Evolutionary conservation across 2,113 vertebrate species (phyloP), one percentile per base, ranked within the genome.

Genomic region (Planiliza haematocheilus): DNA sequence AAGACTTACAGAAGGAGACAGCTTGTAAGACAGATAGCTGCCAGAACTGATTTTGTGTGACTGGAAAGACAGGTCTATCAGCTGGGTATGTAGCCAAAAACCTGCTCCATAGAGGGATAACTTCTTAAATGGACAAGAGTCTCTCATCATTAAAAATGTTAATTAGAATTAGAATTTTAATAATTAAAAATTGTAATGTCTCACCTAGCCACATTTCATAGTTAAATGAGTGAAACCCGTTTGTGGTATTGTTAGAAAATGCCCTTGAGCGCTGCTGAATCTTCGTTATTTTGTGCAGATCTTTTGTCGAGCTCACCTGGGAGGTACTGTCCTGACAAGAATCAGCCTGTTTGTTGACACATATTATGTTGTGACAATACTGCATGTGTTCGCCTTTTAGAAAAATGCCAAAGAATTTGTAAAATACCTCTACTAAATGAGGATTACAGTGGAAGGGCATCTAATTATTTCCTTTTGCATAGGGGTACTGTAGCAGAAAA

Each of bases 241-340:
- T 36, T 69, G 14, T 20, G 51, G 20, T 48, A 55, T 66, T 85
- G 74, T 49, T 62, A 52, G 51, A 85, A 74, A 69, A 69, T 24
- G 45, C 42, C 81, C 62, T 34, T 13, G 43, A 84, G 79, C 77
- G 20, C 50, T 36, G 17, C 64, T 60, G 48, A 79, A 69, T 66
- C 59, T 51, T 70, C 55, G 2, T 65, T 21, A 62, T 76, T 81
- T 59, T 50, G 34, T 63, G 30, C 58, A 65, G 12, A 49, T 66
- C 34, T 69, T 76, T 70, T 60, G 72, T 67, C 45, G 63, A 65
- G 37, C 71, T 76, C 38, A 63, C 46, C 77, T 70, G 63, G 64
- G 56, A 78, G 77, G 66, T 45, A 64, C 59, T 74, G 34, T 46
- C 56, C 24, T 17, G 42, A 66, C 57, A 53, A 12, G 24, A 51